Conservation (phyloP, 2,888 invertebrate genomes). For the Sepioteuthis lessoniana region DNA sequence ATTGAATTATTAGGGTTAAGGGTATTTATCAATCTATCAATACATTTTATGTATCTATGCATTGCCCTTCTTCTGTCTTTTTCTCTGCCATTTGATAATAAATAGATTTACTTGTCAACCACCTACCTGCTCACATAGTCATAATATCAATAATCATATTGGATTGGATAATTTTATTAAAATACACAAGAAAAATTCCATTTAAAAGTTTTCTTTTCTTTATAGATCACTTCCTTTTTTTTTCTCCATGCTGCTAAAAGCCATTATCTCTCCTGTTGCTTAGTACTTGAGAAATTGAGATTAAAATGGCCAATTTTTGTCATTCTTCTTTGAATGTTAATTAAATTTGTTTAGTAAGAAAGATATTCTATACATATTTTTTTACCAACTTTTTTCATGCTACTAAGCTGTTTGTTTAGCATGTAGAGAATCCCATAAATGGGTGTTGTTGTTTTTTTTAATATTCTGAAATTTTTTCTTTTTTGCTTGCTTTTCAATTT, state of each 20-base stretch:
- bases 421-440: neutral
- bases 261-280: conserved; percentile 6
- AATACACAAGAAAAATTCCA: neutral
- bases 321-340: neutral
- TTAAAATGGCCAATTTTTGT: neutral
- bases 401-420: conserved; percentile 21
- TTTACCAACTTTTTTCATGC: neutral
- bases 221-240: neutral
- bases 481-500: neutral
- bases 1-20: neutral
- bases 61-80: neutral
- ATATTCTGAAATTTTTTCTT: neutral
- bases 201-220: neutral
- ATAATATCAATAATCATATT: neutral
- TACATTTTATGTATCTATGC: neutral
- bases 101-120: neutral
- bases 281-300: neutral
- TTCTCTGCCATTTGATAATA: neutral
- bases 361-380: neutral
- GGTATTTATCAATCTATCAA: neutral
- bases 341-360: neutral
- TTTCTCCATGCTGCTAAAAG: neutral
- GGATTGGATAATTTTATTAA: neutral
- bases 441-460: neutral
- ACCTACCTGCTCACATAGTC: neutral